Base-by-base conservation (phyloP, 2,797 vertebrate species). In the Limosa lapponica region DNA sequence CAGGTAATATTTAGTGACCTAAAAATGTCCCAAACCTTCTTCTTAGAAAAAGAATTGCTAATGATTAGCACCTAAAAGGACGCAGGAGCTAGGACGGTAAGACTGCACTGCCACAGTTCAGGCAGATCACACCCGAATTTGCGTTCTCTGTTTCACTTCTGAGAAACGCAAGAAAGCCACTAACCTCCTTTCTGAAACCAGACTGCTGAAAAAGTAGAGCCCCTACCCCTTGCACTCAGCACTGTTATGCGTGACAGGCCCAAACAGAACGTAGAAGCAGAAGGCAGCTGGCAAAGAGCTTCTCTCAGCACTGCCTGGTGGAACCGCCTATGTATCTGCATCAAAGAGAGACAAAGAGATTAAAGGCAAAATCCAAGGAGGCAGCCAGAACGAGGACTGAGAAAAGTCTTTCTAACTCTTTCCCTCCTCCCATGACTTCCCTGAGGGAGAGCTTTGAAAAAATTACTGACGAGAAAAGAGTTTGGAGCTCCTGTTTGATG, bases 211-310 rank as follows among this genome's bases (percentile, higher is more conserved):
- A 74, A 66, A 34, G 23, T 23, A 37, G 7, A 8, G 2, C 8
- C 23, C 28, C 15, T 52, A 3, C 13, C 5, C 11, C 8, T 44
- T 24, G 28, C 28, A 6, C 41, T 61, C 36, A n/a, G 25, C 34
- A 24, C 16, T 46, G 43, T 16, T 23, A 3, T 0, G 3, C 0
- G 0, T 2, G 4, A 54, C 7, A 11, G 30, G 11, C 28, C 55
- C 46, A n/a, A 58, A 77, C 17, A 66, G 18, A 78, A 73, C 43
- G 79, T 0, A 79, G 54, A 39, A 0, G 13, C 34, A 88, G 67
- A 86, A 65, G 16, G 52, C 48, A 77, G 39, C 20, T 3, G 28
- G 52, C 30, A 37, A 81, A 67, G 64, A 24, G 25, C 13, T 90
- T 30, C 55, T 65, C 55, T 34, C 0, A 0, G 11, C 10, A 5